Conservation (phyloP, 2,797 vertebrate species). For the Pogonophryne albipinna region DNA sequence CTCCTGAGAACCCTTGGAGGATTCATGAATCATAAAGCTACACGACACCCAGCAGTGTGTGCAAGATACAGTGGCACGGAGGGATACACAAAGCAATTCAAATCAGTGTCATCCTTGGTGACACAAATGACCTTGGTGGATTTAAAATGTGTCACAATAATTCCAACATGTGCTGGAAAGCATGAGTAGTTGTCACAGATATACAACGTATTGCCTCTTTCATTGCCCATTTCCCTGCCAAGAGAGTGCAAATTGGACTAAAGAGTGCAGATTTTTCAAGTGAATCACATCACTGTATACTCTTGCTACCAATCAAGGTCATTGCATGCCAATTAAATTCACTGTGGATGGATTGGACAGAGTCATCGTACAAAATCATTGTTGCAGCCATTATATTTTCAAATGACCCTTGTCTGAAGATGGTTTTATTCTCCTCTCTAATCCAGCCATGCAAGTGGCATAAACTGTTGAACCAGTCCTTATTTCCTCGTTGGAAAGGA, state of each 20-base stretch:
- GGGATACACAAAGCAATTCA: constrained; percentile 66
- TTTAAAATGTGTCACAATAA: constrained; percentile 48
- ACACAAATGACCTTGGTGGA: constrained; percentile 65
- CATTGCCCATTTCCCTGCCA: constrained; percentile 8
- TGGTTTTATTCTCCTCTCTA: constrained; percentile 51
- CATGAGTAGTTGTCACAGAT: constrained; percentile 21
- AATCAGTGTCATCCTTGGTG: constrained; percentile 55
- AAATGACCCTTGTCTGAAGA: constrained; percentile 49
- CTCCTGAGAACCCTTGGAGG: constrained; percentile 46
- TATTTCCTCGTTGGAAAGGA: constrained; percentile 39
- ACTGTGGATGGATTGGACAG: constrained; percentile 42
- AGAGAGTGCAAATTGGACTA: not conserved
- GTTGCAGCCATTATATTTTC: constrained; percentile 37
- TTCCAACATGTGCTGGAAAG: constrained; percentile 35
- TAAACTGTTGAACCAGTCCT: constrained; percentile 44
- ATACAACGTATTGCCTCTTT: constrained; percentile 9
- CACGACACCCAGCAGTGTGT: constrained; percentile 47
- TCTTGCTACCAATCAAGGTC: constrained; percentile 66
- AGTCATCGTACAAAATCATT: constrained; percentile 32
- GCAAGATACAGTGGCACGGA: constrained; percentile 46
- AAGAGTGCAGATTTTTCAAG: constrained; percentile 4
- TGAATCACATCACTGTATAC: constrained; percentile 41
- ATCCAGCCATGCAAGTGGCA: constrained; percentile 38
- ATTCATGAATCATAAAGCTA: constrained; percentile 67
- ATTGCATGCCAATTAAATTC: constrained; percentile 52